Evolutionary conservation across 2,113 vertebrate genomes (phyloP).

Genomic region (Varanus komodoensis): DNA sequence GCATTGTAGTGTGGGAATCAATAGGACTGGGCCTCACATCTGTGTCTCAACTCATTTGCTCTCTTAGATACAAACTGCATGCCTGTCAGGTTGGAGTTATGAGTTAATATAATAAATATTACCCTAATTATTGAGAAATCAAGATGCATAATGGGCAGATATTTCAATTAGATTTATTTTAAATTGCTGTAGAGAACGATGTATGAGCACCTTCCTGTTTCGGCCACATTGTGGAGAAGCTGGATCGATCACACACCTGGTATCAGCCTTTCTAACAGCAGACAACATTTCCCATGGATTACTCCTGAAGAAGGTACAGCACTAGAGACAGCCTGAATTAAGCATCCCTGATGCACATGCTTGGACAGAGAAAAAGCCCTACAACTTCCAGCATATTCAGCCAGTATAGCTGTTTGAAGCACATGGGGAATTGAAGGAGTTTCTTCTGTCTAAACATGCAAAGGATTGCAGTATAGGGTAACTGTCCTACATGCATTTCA

Average conservation of each 20-base stretch:
- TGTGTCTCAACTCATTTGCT: neutral
- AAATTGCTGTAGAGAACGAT: slow-evolving; percentile 84
- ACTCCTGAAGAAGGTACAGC: slow-evolving; percentile 93
- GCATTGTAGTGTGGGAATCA: neutral
- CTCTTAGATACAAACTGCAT: neutral
- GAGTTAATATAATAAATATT: neutral
- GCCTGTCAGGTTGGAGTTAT: neutral
- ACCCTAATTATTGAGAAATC: neutral
- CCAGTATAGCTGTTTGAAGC: too few relatives aligned
- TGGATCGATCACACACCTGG: slow-evolving; percentile 96
- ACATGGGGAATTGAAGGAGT: too few relatives aligned
- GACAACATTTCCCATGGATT: slow-evolving; percentile 98
- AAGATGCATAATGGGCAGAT: too few relatives aligned
- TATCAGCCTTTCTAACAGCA: slow-evolving; percentile 94
- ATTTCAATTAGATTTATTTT: slow-evolving; percentile 23
- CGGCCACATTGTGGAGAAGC: slow-evolving; percentile 98
- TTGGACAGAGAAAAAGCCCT: too few relatives aligned
- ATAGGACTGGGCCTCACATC: neutral
- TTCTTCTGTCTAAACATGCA: too few relatives aligned
- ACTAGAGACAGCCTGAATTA: neutral
- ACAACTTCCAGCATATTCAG: too few relatives aligned
- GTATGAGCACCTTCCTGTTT: slow-evolving; percentile 95
- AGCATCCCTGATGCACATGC: too few relatives aligned
- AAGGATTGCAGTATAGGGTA: neutral
- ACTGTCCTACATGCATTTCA: neutral